Base-by-base conservation (phyloP, 1,140 invertebrate species). In the Drosophila parvula region DNA sequence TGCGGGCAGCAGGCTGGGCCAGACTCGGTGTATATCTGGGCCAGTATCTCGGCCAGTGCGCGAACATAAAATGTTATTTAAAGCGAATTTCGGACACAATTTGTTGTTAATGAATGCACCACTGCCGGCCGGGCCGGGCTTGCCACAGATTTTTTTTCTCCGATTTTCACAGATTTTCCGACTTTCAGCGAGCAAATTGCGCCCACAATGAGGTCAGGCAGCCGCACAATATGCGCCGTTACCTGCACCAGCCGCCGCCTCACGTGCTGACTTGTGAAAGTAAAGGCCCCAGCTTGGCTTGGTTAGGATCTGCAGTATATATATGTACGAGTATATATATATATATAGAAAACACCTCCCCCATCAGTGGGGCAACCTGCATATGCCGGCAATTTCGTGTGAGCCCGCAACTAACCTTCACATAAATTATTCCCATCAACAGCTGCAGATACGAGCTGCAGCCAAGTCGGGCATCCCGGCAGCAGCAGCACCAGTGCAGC, bases 401-500 rank as follows among this genome's bases (percentile, higher is more conserved):
- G 84, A 88, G 83, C 59, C 63, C 70, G 84, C 84, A 74, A 88
- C 80, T 83, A 89, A 88, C 77, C 83, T 88, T 88, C 84, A 83
- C 83, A 89, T 88, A 89, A 88, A 88, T 88, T 88, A 89, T 89
- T 83, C 83, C 84, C 83, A 88, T 89, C 84, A 86, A 86, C 85
- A 77, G 79, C 83, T 77, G 70, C 84, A 83, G 65, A 51, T 60
- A 68, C 55, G 40, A 59, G 61, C 40, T 40, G 22, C 14, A 63
- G 75, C 32, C 41, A 56, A 67, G 61, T 53, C 65, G 65, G 47
- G 59, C 64, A 63, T 67, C 61, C 41, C 59, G 62, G 80, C 80
- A 81, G 78, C 65, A 22, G 28, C 48, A 32, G 47, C 44, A 12
- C 8, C 27, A 3, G 47, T 32, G 47, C 50, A 69, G 65, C 43